Percentiles rank a stretch among this genome's conserved stretches.
Evolutionary conservation across 2,888 invertebrate species (phyloP).

Genomic region (Axea sp.): DNA sequence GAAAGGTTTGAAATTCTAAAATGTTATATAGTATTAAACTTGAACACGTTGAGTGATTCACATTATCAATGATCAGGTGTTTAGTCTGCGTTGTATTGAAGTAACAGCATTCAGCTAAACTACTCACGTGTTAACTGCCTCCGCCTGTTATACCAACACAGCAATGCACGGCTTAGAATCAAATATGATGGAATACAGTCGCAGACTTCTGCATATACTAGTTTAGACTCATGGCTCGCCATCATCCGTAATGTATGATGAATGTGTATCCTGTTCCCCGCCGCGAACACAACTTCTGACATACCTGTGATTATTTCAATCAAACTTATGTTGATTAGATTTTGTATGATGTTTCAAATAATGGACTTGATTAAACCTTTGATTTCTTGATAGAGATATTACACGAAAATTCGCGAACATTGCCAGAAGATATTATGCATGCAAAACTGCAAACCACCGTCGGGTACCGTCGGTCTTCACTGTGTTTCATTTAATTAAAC

Average conservation of each 20-base stretch:
- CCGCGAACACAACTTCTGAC: slow-evolving; percentile 52
- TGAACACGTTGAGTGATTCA: slow-evolving; percentile 8
- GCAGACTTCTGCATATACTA: slow-evolving; percentile 49
- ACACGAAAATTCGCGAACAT: slow-evolving; percentile 19
- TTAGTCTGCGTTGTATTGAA: slow-evolving; percentile 32
- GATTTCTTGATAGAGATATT: slow-evolving; percentile 35
- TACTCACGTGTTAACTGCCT: slow-evolving; percentile 48
- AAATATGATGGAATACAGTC: slow-evolving; percentile 52
- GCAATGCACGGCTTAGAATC: slow-evolving; percentile 37
- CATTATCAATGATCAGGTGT: slow-evolving; percentile 47
- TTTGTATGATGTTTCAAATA: slow-evolving; percentile 46
- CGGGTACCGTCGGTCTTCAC: slow-evolving; percentile 1
- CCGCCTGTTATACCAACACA: slow-evolving; percentile 46
- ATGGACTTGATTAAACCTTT: slow-evolving; percentile 51
- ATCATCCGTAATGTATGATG: slow-evolving; percentile 54
- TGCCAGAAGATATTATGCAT: slow-evolving; percentile 17
- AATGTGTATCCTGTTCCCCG: slow-evolving; percentile 46
- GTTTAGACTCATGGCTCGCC: slow-evolving; percentile 51
- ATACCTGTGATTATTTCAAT: slow-evolving; percentile 55
- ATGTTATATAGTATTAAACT: slow-evolving; percentile 16
- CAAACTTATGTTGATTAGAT: slow-evolving; percentile 57
- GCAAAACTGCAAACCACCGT: slow-evolving; percentile 12
- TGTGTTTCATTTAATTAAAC: slow-evolving; percentile 33
- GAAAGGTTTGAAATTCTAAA: slow-evolving; percentile 11
- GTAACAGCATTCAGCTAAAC: slow-evolving; percentile 46